Conservation (phyloP, 2,888 invertebrate genomes). For the Panorpa germanica region DNA sequence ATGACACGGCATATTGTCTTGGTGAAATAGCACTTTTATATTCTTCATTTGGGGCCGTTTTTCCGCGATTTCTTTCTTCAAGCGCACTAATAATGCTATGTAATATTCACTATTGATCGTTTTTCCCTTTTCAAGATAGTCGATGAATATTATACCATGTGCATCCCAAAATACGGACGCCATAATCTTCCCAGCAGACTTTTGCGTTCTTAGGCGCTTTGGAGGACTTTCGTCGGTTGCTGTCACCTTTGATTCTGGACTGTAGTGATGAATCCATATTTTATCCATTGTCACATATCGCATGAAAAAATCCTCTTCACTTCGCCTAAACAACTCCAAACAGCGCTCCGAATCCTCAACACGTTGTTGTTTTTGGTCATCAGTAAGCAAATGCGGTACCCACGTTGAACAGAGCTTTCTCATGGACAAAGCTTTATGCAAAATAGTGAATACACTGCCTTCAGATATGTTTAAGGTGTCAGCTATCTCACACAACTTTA, state of each 20-base stretch:
- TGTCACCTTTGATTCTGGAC: constrained; percentile 13
- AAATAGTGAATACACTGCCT: constrained; percentile 11
- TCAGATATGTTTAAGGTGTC: constrained; percentile 10
- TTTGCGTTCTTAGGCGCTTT: constrained; percentile 14
- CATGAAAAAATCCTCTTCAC: constrained; percentile 14
- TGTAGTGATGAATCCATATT: constrained; percentile 15
- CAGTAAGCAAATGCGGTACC: constrained; percentile 12
- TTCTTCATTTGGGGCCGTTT: constrained; percentile 15
- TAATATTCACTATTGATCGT: constrained; percentile 15
- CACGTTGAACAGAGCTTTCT: too few species aligned
- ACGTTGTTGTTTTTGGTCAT: constrained; percentile 13
- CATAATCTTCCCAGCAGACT: constrained; percentile 16
- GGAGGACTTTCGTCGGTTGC: constrained; percentile 10
- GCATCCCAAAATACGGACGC: constrained; percentile 18
- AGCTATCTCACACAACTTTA: constrained; percentile 12
- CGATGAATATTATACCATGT: constrained; percentile 15
- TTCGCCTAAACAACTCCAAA: constrained; percentile 11
- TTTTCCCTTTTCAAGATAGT: constrained; percentile 17
- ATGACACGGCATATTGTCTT: too few species aligned
- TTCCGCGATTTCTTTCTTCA: constrained; percentile 14
- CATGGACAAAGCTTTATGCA: constrained; percentile 12
- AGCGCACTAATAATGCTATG: constrained; percentile 13
- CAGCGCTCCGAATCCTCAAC: constrained; percentile 11
- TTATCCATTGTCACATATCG: constrained; percentile 16
- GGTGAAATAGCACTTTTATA: too few species aligned